Evolutionary conservation across 2,888 invertebrate species (phyloP).

Genomic region (Euproctis similis): DNA sequence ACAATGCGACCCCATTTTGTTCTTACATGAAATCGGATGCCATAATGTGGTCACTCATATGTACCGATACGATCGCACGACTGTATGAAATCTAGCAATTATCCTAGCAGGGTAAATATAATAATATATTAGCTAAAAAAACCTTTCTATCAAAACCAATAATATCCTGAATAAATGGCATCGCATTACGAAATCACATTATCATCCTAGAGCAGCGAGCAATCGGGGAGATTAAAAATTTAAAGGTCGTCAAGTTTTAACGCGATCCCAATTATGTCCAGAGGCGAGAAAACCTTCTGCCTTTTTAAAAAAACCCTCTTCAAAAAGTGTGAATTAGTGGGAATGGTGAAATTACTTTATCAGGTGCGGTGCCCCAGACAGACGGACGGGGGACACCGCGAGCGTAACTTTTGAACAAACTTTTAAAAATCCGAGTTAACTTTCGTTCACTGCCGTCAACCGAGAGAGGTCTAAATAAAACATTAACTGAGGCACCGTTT

Average conservation of each 20-base stretch:
- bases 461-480: slow-evolving; percentile 54
- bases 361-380: slow-evolving; percentile 52
- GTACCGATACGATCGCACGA: too few relatives aligned
- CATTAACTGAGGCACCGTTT: slow-evolving; percentile 52
- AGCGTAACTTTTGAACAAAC: slow-evolving; percentile 57
- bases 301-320: slow-evolving; percentile 68
- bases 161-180: too few relatives aligned
- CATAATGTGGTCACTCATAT: slow-evolving; percentile 36
- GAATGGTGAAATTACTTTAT: slow-evolving; percentile 70
- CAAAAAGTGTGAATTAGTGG: slow-evolving; percentile 70
- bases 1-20: slow-evolving; percentile 54
- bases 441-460: slow-evolving; percentile 41
- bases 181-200: slow-evolving; percentile 12
- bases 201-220: slow-evolving; percentile 9
- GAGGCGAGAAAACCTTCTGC: slow-evolving; percentile 46
- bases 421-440: slow-evolving; percentile 74
- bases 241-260: slow-evolving; percentile 45
- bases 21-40: slow-evolving; percentile 44
- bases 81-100: too few relatives aligned
- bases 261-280: slow-evolving; percentile 52
- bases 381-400: slow-evolving; percentile 48
- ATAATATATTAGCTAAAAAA: too few relatives aligned
- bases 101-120: too few relatives aligned
- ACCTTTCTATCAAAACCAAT: too few relatives aligned
- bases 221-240: slow-evolving; percentile 40